These are phyloP conservation scores for Drosophila algonquin DNA, from an alignment of 2,888 invertebrate genomes.

Conservation along the genomic window DNA sequence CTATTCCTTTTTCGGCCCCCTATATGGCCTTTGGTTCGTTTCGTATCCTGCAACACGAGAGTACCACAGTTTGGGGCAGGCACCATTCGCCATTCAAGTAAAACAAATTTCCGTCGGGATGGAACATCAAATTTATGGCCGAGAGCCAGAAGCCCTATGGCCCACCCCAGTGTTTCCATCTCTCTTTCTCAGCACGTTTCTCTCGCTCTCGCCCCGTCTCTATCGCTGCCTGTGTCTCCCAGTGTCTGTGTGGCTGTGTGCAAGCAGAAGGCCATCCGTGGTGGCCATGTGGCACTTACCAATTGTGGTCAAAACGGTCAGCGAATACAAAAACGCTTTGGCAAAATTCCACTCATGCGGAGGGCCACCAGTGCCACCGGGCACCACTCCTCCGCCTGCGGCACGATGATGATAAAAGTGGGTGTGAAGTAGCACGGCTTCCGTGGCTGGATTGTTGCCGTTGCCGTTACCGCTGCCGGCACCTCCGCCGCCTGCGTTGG, in stretches of 20 bases:
- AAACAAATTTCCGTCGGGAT: conserved; percentile 70
- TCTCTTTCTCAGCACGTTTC: background rate
- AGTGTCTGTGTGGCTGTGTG: conserved; percentile 8
- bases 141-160: conserved; percentile 27
- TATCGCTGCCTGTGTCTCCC: background rate
- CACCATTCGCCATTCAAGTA: conserved; percentile 62
- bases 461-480: conserved; percentile 81
- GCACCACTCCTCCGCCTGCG: conserved; percentile 84
- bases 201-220: background rate
- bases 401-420: conserved; percentile 83
- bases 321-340: conserved; percentile 95
- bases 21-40: conserved; percentile 17
- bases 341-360: conserved; percentile 92
- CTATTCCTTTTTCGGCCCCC: background rate
- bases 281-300: conserved; percentile 86
- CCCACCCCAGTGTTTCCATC: conserved; percentile 12
- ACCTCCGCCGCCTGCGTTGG: conserved; percentile 58
- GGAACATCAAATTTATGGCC: conserved; percentile 70
- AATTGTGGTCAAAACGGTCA: conserved; percentile 96
- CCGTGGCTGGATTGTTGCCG: conserved; percentile 82
- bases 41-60: conserved; percentile 43
- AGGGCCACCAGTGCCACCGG: conserved; percentile 56
- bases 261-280: conserved; percentile 36
- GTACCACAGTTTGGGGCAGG: conserved; percentile 3
- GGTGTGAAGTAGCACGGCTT: conserved; percentile 83